These are phyloP conservation scores for Hirtodrosophila cameraria DNA, from an alignment of 2,888 invertebrate species.

Conservation along the genomic window DNA sequence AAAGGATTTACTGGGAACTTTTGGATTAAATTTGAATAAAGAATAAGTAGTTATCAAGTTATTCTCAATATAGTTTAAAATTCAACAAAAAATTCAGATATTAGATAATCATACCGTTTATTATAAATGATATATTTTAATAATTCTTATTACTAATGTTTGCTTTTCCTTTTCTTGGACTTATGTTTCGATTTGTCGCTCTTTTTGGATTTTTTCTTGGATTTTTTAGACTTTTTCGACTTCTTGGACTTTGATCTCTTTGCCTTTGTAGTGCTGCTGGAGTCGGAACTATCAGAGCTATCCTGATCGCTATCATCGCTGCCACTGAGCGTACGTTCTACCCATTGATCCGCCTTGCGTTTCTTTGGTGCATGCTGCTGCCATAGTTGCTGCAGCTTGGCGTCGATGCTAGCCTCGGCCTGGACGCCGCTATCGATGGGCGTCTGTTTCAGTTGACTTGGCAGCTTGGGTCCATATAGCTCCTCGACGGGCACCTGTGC, in stretches of 20 bases:
- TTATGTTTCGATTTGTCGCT: slow-evolving; percentile 52
- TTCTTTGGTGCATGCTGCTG: slow-evolving; percentile 53
- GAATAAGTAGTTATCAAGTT: not conserved
- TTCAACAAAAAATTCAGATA: too few species aligned
- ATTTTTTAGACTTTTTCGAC: slow-evolving; percentile 56
- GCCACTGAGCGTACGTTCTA: slow-evolving; percentile 39
- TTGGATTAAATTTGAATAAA: too few species aligned
- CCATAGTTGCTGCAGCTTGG: slow-evolving; percentile 59
- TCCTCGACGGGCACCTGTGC: slow-evolving; percentile 33
- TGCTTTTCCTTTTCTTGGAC: slow-evolving; percentile 68
- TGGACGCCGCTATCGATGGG: not conserved
- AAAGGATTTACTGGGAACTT: too few species aligned
- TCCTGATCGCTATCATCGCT: slow-evolving; percentile 63
- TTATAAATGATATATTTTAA: not conserved
- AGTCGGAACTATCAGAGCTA: slow-evolving; percentile 33
- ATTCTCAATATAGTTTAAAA: too few species aligned
- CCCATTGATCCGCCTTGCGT: slow-evolving; percentile 56
- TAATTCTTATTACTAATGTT: slow-evolving; percentile 37
- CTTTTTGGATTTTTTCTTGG: slow-evolving; percentile 67
- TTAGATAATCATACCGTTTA: too few species aligned
- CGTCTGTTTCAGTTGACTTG: slow-evolving; percentile 26
- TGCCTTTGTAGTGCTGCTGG: slow-evolving; percentile 11
- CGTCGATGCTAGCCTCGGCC: slow-evolving; percentile 49
- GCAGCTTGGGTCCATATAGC: slow-evolving; percentile 77
- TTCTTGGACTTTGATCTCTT: slow-evolving; percentile 46